Base-by-base conservation (phyloP, 2,888 invertebrate genomes). In the Protula sp. region DNA sequence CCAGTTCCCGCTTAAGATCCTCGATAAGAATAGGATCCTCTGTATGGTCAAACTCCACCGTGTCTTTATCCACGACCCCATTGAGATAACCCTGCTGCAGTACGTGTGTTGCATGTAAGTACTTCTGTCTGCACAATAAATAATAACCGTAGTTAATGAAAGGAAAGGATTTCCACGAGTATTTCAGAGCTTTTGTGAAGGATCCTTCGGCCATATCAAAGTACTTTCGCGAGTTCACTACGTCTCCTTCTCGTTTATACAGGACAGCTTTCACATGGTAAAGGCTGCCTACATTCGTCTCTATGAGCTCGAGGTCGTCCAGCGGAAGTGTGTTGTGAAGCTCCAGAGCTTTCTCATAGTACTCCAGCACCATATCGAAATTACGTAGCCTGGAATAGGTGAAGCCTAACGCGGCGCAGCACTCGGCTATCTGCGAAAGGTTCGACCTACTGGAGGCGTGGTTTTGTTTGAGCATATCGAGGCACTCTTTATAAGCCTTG, bases 71-170 rank as follows among this genome's bases (percentile, higher is more conserved):
- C 24, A 64, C 54, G 30, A 64, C 62, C n/a, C 64, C 57, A 54
- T 64, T 64, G 22, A 60, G 58, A 55, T 62, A 64, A n/a, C 62
- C 64, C 50, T 64, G 64, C 28, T 64, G 64, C 9, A 64, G 54
- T 0, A 58, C 47, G 31, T 48, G 26, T 3, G 52, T 53, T 1
- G 62, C 59, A 30, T 59, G 55, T n/a, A 30, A 28, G 28, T 59
- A 62, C 26, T 55, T 38, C 30, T 55, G 58, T 5, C 60, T 57
- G 30, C 57, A 64, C 27, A 60, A 29, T 27, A 64, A 45, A 30
- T 64, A 64, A 51, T 64, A 64, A 22, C 64, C 64, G 26, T 64
- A 64, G 55, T 64, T 64, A 24, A 64, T 64, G 53, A 64, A 64
- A 19, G 64, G 64, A 50, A 64, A 64, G 1, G 64, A 64, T 45